Evolutionary conservation across 2,888 invertebrate species (phyloP).

Genomic region (Dione vanillae): DNA sequence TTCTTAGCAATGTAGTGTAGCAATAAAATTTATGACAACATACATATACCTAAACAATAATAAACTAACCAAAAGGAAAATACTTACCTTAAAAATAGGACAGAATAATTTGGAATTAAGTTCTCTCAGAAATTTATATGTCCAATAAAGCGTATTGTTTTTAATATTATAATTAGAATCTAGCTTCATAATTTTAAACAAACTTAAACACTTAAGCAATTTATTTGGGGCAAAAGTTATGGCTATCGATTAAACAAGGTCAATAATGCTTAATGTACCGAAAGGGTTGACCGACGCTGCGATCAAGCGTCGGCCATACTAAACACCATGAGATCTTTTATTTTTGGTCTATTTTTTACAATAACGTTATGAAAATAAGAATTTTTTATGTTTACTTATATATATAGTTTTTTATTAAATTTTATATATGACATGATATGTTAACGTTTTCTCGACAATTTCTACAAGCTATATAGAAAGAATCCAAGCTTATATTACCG

Average conservation of each 20-base stretch:
- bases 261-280: slow-evolving; percentile 42
- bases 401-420: neutral
- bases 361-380: neutral
- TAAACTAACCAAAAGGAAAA: no score
- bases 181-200: neutral
- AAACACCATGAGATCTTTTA: slow-evolving; percentile 22
- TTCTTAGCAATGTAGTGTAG: no score
- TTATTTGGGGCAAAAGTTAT: slow-evolving; percentile 22
- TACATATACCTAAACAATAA: no score
- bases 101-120: no score
- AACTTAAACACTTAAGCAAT: slow-evolving; percentile 15
- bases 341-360: slow-evolving; percentile 1
- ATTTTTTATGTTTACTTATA: neutral
- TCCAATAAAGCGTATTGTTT: no score
- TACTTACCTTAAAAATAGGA: no score
- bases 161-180: no score
- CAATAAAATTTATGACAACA: no score
- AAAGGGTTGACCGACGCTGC: slow-evolving; percentile 32
- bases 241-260: slow-evolving; percentile 35
- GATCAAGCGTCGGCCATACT: slow-evolving; percentile 29
- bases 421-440: neutral
- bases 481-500: no score
- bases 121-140: no score
- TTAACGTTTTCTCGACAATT: no score
- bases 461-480: no score